These are phyloP conservation scores for Patiria miniata DNA, from an alignment of 35 echinoderm and acorn worm genomes.

Conservation along the genomic window DNA sequence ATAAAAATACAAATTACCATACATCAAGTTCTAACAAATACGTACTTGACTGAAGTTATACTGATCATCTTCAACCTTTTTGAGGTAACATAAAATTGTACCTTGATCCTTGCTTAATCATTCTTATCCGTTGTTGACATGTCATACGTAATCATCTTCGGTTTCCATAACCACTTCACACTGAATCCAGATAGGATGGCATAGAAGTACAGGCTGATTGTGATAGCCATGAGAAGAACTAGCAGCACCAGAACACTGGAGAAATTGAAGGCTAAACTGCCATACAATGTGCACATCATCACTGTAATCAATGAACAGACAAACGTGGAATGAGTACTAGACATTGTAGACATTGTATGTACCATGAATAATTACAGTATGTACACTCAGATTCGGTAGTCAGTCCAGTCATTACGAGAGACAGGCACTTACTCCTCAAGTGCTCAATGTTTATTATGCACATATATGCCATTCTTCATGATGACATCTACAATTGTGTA, in stretches of 20 bases:
- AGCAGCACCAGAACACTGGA: conserved; percentile 64
- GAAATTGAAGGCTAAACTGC: conserved; percentile 48
- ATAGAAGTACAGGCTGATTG: conserved; percentile 87
- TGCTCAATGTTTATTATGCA: background rate
- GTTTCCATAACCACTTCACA: conserved; percentile 35
- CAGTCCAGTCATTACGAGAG: background rate
- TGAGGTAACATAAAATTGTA: no score
- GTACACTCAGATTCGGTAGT: no score
- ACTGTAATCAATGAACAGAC: conserved; percentile 46
- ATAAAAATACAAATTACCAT: no score
- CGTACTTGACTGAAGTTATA: no score
- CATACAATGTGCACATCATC: conserved; percentile 58
- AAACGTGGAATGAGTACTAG: background rate
- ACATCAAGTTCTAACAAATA: no score
- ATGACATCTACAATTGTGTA: background rate
- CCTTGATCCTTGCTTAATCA: background rate
- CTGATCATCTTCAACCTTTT: no score
- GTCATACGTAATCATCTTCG: conserved; percentile 22
- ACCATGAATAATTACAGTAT: no score
- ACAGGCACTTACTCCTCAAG: background rate
- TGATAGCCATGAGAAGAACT: conserved; percentile 67
- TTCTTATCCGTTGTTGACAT: conserved; percentile 22
- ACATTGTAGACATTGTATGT: background rate
- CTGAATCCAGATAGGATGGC: conserved; percentile 67
- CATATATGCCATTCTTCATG: background rate